Evolutionary conservation across 2,797 vertebrate species (phyloP), one percentile per base, ranked within the genome.

Genomic region (Triplophysa yarkandensis): DNA sequence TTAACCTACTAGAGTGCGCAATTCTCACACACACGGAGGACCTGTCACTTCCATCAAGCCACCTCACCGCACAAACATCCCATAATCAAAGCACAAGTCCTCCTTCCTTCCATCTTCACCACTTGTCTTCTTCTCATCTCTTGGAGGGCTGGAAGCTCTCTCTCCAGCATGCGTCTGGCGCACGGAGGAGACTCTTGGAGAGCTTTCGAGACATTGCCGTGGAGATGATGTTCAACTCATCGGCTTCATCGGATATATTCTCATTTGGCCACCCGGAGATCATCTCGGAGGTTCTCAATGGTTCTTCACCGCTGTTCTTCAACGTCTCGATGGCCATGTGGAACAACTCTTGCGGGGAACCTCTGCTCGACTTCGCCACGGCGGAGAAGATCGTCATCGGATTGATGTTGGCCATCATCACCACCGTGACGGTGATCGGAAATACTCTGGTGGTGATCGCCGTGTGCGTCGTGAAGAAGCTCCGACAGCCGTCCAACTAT

Each of bases 181-280:
- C 52, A 58, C 63, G 88, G 87, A 86, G 83, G 27, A 84, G 80
- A 60, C 84, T 83, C 61, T 58, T 74, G 87, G 89, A 89, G 89
- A 91, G 88, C 88, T 84, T 83, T 87, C 81, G 70, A 84, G 81
- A 74, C 71, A 81, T 78, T 80, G 60, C 69, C 75, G 87, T 85
- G 89, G 91, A 91, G 86, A 93, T 93, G 92, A 93, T 93, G 92
- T 92, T 88, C 85, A 93, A 91, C 80, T 91, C 88, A 76, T 93
- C 92, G 54, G 21, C 63, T 43, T 17, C 65, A 14, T 23, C 52
- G 13, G 73, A 75, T 61, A 50, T 75, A 30, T 52, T 41, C 43
- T 75, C 73, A 43, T 52, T 75, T 36, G 23, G 64, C 60, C 64
- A 52, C 11, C 7, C 64, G 0, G 73, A 61, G 65, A 23, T 68